phyloP scores from a whole-genome alignment of 2,113 vertebrate genomes.

The Paramormyrops kingsleyae region DNA sequence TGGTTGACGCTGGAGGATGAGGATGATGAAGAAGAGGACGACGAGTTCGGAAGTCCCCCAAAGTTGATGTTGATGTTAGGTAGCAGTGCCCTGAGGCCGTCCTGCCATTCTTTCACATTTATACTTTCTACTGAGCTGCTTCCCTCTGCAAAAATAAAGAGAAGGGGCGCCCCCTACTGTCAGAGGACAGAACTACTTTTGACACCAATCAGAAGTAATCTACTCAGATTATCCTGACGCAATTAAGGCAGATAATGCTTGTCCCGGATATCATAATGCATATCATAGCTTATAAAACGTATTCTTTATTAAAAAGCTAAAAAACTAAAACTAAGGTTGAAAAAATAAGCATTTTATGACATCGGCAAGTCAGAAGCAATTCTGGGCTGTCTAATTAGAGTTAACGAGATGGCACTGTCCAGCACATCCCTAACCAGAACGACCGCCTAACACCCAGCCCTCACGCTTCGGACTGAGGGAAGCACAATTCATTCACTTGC shows the following conservation, averaged over 20 bases:
- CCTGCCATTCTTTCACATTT: slow-evolving; percentile 93
- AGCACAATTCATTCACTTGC: not conserved
- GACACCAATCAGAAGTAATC: not conserved
- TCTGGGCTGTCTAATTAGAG: not conserved
- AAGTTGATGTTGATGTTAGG: slow-evolving; percentile 97
- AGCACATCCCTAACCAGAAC: not conserved
- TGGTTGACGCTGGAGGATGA: slow-evolving; percentile 76
- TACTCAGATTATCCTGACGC: not conserved
- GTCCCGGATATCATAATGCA: not conserved
- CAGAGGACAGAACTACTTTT: not conserved
- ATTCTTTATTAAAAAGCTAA: not conserved
- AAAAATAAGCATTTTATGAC: not conserved
- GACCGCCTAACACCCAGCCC: not conserved
- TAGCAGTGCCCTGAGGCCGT: slow-evolving; percentile 88
- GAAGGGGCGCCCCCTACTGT: not conserved
- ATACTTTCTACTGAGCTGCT: slow-evolving; percentile 82
- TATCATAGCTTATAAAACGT: not conserved
- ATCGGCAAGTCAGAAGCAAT: not conserved
- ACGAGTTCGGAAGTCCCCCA: slow-evolving; percentile 85
- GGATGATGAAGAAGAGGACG: slow-evolving; percentile 66
- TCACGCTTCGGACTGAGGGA: not conserved
- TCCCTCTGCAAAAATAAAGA: slow-evolving; percentile 73
- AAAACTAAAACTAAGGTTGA: not conserved
- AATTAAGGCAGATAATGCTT: too few relatives aligned
- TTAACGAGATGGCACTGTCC: not conserved